These are phyloP conservation scores for Myotis lucifugus DNA, from an alignment of 2,113 vertebrate genomes.

Conservation along the genomic window DNA sequence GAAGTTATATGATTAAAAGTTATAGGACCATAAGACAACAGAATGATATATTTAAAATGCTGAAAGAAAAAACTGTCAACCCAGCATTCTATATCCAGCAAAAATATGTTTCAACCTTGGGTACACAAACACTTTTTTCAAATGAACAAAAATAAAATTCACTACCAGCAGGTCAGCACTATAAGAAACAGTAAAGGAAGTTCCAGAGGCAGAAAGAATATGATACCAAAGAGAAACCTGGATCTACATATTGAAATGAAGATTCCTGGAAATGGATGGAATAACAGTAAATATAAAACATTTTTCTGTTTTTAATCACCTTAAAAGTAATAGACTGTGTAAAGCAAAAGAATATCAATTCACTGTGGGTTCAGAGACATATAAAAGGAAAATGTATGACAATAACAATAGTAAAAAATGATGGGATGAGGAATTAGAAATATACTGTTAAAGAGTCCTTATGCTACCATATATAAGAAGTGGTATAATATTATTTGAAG, in stretches of 20 bases:
- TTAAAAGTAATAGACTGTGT: not conserved
- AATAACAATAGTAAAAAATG: not conserved
- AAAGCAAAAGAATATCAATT: not conserved
- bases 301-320: slow-evolving; percentile 21
- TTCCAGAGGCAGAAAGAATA: not conserved
- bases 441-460: not conserved
- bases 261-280: not conserved
- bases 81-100: not conserved
- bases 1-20: not conserved
- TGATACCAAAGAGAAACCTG: not conserved
- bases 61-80: not conserved
- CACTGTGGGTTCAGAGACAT: not conserved
- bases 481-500: not conserved
- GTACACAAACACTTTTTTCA: not conserved
- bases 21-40: not conserved
- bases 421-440: not conserved
- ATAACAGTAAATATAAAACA: not conserved
- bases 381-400: not conserved
- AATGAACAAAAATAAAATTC: not conserved
- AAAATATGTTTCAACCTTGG: slow-evolving; percentile 1
- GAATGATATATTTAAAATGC: not conserved
- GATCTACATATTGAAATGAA: not conserved
- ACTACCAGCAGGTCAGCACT: not conserved
- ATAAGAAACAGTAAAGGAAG: not conserved
- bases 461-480: not conserved